Evolutionary conservation across 2,888 invertebrate genomes (phyloP).

Genomic region (Notocelia uddmanniana): DNA sequence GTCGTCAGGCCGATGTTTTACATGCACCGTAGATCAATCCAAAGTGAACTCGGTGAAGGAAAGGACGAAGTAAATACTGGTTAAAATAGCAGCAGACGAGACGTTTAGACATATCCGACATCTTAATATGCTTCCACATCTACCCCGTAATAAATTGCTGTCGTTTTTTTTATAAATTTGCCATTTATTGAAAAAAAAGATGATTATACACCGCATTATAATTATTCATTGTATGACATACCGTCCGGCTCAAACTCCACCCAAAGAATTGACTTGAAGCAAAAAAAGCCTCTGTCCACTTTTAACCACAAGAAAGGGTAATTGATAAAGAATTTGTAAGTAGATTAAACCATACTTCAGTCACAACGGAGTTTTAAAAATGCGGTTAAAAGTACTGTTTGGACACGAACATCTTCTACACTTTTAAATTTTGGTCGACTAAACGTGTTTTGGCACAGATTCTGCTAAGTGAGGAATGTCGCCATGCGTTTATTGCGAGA

Average conservation of each 20-base stretch:
- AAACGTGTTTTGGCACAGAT: constrained; percentile 36
- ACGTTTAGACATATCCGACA: neutral
- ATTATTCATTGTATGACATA: too few relatives aligned
- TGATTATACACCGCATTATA: too few relatives aligned
- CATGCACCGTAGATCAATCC: neutral
- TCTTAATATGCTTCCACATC: neutral
- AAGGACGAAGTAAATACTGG: neutral
- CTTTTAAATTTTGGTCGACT: constrained; percentile 13
- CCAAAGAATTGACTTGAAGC: too few relatives aligned
- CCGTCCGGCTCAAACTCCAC: too few relatives aligned
- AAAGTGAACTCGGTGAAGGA: constrained; percentile 12
- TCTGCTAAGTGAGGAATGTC: constrained; percentile 39
- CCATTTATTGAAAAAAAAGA: too few relatives aligned
- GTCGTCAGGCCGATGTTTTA: constrained; percentile 2
- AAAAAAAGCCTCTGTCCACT: too few relatives aligned
- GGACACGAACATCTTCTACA: neutral
- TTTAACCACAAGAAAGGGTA: too few relatives aligned
- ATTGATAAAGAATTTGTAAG: neutral
- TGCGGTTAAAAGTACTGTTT: neutral
- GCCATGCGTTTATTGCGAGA: constrained; percentile 39
- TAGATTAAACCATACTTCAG: neutral
- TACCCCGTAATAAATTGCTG: too few relatives aligned
- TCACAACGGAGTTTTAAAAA: neutral
- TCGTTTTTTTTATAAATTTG: too few relatives aligned
- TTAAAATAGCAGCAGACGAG: neutral